Base-by-base conservation (phyloP, 2,797 vertebrate species). In the Sebastes kiyomatsui region DNA sequence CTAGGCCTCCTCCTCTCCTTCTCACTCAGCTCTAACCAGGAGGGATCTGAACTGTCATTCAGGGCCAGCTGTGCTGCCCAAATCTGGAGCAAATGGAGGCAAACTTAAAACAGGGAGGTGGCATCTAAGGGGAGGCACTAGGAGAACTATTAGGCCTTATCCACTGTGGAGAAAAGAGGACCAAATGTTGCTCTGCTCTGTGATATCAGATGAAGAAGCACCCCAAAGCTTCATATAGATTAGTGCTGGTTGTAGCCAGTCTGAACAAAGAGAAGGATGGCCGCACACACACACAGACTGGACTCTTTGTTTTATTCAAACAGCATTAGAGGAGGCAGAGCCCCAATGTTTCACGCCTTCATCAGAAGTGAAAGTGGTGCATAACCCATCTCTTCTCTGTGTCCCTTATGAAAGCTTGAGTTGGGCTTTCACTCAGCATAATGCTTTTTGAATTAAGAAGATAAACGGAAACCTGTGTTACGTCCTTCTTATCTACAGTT, bases 191-290 rank as follows among this genome's bases (percentile, higher is more conserved):
- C 25, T 42, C 25, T 22, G 25, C 7, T 14, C 58, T 70, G 68
- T 46, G 67, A 20, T 55, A 25, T 49, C 22, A 72, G 7, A 23
- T 16, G 46, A 46, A 81, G 64, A 30, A 60, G 28, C 71, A n/a
- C 7, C 64, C 27, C 56, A 2, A 54, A 77, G 60, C 56, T 56
- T 1, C 4, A 12, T 10, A 9, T 10, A 27, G 76, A 77, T 68
- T 2, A 56, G 65, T 67, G 68, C 49, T 72, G 74, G 46, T 58
- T 58, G 33, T 8, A 25, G 81, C 76, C 46, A 20, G 46, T 80
- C 30, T 67, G 75, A 84, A 93, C 92, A 93, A 93, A 93, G 83
- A 83, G 28, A 33, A 59, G 70, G 23, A 62, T 46, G 72, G 33
- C 16, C 20, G 42, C 75, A 79, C 82, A 38, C 35, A 38, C 35